Evolutionary conservation across 92 coral and sea anemone species (phyloP), one percentile per base, ranked within the genome.

Genomic region (Muricea muricata): DNA sequence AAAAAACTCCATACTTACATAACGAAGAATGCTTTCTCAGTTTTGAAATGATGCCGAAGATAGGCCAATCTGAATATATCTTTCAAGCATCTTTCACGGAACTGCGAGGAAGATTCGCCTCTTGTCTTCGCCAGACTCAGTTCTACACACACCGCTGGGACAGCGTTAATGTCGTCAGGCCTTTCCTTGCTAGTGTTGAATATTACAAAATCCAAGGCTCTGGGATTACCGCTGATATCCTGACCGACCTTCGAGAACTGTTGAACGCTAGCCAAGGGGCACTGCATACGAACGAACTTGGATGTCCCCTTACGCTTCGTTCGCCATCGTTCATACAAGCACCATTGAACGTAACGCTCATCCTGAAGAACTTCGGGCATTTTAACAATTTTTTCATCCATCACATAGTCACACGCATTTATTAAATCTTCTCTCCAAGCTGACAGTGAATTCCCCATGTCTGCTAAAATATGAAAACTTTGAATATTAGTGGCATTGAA

Each of bases 201-300:
- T 31, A 75, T 75, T 21, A 45, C 80, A 31, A 47, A 75, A 31
- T 75, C 80, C 34, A 75, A 20, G 10, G 80, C 65, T n/a, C 80
- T 56, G 13, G 61, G 37, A 34, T 13, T 6, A 8, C 80, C 80
- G 23, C 80, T 75, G 41, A 75, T 31, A 11, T 75, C 80, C 33
- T 75, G 80, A 10, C 65, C 80, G 0, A 65, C 80, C 50, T 75
- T 75, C 10, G 80, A 24, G 57, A 75, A 75, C 41, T 75, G 35
- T 30, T 75, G 80, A 9, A 75, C 80, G 80, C 80, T 75, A 65
- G 80, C 80, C 23, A 75, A 46, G 14, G 80, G 80, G 41, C 80
- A 75, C 30, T 75, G 80, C 80, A 75, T 75, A 42, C 42, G 65
- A 11, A 75, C 80, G 42, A 9, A 75, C 32, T 75, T 75, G 17